Base-by-base conservation (phyloP, 2,113 vertebrate genomes). In the Tichodroma muraria region DNA sequence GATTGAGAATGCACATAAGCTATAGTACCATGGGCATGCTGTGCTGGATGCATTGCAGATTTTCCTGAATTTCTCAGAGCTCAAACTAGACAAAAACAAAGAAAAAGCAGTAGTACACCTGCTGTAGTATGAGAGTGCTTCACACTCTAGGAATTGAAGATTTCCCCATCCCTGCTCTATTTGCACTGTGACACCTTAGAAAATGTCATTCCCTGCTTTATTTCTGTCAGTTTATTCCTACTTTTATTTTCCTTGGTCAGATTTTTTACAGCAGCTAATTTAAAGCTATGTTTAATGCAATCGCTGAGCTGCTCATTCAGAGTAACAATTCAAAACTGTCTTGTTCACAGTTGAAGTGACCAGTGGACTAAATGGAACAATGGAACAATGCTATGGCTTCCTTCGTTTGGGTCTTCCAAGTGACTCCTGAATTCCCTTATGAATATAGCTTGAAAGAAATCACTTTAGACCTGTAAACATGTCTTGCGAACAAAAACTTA, bases 101-200 rank as follows among this genome's bases (percentile, higher is more conserved):
- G 12, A 9, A 68, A 92, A 87, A 68, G 2, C 9, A 30, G 12
- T 13, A 28, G 24, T 28, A 66, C 31, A 2, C 7, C 7, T 59
- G 20, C 28, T 59, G 13, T 18, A 49, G 2, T 15, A 44, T 8
- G 21, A 59, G 9, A 10, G 8, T 83, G 10, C 7, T 76, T 71
- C 15, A 24, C 22, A 45, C 6, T 20, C 12, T 22, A 37, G 31
- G 18, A 83, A 28, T 2, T 20, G 2, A 69, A 73, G 9, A 9
- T 47, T 30, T 37, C 31, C 14, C 15, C 4, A 9, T 15, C 8
- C 9, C 2, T 3, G 35, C 3, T 8, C 5, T 10, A 37, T 11
- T 6, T 65, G 17, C 21, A n/a, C 5, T 30, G 11, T 4, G 5
- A 22, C 18, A 45, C 21, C 31, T 50, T 44, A 61, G 20, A 66